Evolutionary conservation across 1,140 invertebrate genomes (phyloP).

Genomic region (Acyrthosiphon pisum): DNA sequence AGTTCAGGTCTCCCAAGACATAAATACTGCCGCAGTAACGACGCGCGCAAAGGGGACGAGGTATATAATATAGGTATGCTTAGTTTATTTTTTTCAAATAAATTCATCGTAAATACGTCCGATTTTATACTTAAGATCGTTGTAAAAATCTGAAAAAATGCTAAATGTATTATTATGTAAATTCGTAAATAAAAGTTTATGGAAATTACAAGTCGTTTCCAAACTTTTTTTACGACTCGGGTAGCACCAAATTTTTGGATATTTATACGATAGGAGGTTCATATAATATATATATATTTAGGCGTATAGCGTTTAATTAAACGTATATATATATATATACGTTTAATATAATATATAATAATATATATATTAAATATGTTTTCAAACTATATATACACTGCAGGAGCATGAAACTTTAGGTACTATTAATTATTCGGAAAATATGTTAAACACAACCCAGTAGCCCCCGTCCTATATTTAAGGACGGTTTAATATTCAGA

Average conservation of each 20-base stretch:
- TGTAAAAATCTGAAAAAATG: neutral
- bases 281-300: too few species aligned
- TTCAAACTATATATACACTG: neutral
- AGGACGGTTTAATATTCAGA: neutral
- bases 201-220: neutral
- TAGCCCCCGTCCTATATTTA: neutral
- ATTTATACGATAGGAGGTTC: neutral
- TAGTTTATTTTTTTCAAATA: neutral
- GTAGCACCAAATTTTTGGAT: neutral
- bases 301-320: neutral
- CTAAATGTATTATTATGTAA: neutral
- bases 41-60: neutral
- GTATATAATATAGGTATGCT: neutral
- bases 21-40: neutral
- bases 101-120: neutral
- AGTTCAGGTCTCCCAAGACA: neutral
- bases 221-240: neutral
- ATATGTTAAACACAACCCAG: neutral
- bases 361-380: too few species aligned
- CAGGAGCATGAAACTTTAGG: neutral
- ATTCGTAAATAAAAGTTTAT: conserved; percentile 10
- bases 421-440: conserved; percentile 5
- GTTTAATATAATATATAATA: too few species aligned
- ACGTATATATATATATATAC: neutral
- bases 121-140: neutral